Evolutionary conservation across 2,888 invertebrate genomes (phyloP).

Genomic region (Rhingia rostrata): DNA sequence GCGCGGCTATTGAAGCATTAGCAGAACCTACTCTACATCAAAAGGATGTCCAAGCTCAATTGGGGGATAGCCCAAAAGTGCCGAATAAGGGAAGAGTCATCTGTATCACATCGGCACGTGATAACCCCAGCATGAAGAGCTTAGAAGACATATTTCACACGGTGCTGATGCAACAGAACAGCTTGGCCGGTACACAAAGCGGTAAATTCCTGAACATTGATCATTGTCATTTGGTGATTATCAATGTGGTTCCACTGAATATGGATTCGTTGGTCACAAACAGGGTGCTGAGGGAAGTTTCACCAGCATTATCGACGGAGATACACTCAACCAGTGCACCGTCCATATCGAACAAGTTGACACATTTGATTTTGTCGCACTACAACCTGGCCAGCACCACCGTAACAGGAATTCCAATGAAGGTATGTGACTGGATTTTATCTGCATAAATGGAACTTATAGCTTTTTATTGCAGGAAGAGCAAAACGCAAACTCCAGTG

Average conservation of each 20-base stretch:
- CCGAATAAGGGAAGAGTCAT: slow-evolving; percentile 89
- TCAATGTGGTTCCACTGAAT: slow-evolving; percentile 94
- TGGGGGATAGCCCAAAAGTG: slow-evolving; percentile 72
- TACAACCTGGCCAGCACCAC: slow-evolving; percentile 97
- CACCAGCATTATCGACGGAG: slow-evolving; percentile 89
- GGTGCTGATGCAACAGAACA: slow-evolving; percentile 92
- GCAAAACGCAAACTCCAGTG: slow-evolving; percentile 98
- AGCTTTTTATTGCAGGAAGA: slow-evolving; percentile 86
- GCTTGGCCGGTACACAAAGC: slow-evolving; percentile 85
- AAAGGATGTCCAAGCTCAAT: slow-evolving; percentile 48
- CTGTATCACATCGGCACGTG: slow-evolving; percentile 94
- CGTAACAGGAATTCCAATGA: slow-evolving; percentile 99
- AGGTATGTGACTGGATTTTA: slow-evolving; percentile 82
- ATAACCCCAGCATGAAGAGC: slow-evolving; percentile 93
- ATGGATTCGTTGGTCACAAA: slow-evolving; percentile 90
- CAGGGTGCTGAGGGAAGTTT: slow-evolving; percentile 88
- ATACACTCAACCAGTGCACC: slow-evolving; percentile 92
- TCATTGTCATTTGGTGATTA: slow-evolving; percentile 94
- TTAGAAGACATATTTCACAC: slow-evolving; percentile 94
- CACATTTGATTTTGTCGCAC: slow-evolving; percentile 91
- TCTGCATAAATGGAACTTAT: slow-evolving; percentile 75
- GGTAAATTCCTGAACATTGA: slow-evolving; percentile 88
- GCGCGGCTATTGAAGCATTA: slow-evolving; percentile 93
- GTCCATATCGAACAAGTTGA: slow-evolving; percentile 88
- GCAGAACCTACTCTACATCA: slow-evolving; percentile 81